phyloP scores from a whole-genome alignment of 2,888 invertebrate genomes.

The Aromia moschata region DNA sequence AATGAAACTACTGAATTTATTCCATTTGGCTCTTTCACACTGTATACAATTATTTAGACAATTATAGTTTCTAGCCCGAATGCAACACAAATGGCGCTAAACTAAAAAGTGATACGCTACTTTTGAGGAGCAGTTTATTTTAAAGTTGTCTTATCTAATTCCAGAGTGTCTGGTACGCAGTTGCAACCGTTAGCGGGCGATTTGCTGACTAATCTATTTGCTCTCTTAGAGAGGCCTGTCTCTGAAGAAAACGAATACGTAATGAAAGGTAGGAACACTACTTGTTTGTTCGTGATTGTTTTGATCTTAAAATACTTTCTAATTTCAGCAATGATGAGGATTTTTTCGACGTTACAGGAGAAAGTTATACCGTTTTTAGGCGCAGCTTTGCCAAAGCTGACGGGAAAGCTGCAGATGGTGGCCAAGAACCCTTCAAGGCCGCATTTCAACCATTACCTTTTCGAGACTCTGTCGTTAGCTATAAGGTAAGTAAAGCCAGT shows the following conservation, averaged over 20 bases:
- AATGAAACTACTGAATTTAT: too few species aligned
- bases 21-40: too few species aligned
- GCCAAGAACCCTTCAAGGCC: conserved; percentile 96
- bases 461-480: conserved; percentile 91
- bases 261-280: conserved; percentile 81
- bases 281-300: conserved; percentile 3
- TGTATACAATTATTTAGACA: too few species aligned
- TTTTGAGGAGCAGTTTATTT: too few species aligned
- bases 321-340: conserved; percentile 86
- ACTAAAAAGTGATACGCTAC: too few species aligned
- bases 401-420: conserved; percentile 82
- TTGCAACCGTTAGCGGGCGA: conserved; percentile 74
- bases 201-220: conserved; percentile 80
- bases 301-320: conserved; percentile 30
- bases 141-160: conserved; percentile 41
- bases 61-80: too few species aligned
- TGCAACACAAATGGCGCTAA: too few species aligned
- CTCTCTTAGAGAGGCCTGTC: conserved; percentile 74
- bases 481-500: conserved; percentile 72
- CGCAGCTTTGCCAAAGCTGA: conserved; percentile 84
- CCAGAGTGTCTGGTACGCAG: conserved; percentile 69
- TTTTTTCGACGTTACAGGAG: conserved; percentile 83
- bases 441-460: conserved; percentile 97
- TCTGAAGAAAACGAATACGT: conserved; percentile 96
- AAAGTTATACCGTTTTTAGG: conserved; percentile 81